These are phyloP conservation scores for Phocides pigmalion DNA, from an alignment of 1,140 invertebrate species.

Conservation along the genomic window DNA sequence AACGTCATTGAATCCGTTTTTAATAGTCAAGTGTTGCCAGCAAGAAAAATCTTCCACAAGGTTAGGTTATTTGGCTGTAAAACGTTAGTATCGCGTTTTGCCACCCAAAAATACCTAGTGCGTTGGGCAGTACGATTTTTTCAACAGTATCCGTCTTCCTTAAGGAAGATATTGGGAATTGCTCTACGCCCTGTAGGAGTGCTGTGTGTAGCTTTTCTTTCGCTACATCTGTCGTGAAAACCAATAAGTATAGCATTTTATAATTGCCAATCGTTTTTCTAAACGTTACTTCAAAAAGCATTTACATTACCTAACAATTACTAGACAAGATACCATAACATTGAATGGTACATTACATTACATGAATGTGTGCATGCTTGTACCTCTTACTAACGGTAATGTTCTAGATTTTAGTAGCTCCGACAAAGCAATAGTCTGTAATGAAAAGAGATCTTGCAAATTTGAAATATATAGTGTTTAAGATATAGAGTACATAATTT, in stretches of 20 bases:
- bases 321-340: not conserved
- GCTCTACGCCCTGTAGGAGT: conserved; percentile 89
- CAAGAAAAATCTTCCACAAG: not conserved
- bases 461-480: no score
- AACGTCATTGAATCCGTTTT: no score
- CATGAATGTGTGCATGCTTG: no score
- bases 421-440: no score
- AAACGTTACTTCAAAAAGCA: not conserved
- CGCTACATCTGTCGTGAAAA: conserved; percentile 87
- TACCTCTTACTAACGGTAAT: no score
- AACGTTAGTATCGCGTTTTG: conserved; percentile 38
- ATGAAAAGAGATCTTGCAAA: no score
- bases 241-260: conserved; percentile 20
- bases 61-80: conserved; percentile 19
- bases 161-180: conserved; percentile 88
- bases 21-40: no score
- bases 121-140: conserved; percentile 91
- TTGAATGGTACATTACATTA: no score
- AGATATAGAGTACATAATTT: no score
- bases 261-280: not conserved
- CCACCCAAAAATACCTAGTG: conserved; percentile 86
- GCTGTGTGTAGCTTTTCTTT: conserved; percentile 90
- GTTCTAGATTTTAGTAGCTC: no score
- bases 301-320: not conserved
- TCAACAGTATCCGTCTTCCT: conserved; percentile 91